Evolutionary conservation across 2,888 invertebrate genomes (phyloP).

Genomic region (Spatulosminthurus flaviceps): DNA sequence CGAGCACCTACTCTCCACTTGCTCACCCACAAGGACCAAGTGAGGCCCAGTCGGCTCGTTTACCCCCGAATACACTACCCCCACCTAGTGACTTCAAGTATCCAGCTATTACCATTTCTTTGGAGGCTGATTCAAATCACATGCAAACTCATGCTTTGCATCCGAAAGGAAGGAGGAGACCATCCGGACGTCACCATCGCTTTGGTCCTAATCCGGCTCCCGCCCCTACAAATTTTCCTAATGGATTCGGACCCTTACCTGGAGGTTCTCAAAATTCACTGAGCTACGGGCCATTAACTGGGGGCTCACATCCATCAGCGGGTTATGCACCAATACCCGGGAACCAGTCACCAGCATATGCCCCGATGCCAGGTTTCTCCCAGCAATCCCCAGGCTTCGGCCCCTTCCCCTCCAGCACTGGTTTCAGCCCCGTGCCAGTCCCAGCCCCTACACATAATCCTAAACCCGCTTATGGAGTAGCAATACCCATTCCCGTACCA

Average conservation of each 20-base stretch:
- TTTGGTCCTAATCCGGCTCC: background rate
- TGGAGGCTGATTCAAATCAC: slow-evolving; percentile 31
- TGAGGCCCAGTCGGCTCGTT: background rate
- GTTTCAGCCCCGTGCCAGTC: background rate
- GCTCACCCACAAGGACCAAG: background rate
- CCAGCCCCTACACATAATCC: slow-evolving; percentile 2
- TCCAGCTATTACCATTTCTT: slow-evolving; percentile 22
- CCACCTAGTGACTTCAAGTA: background rate
- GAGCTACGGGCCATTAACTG: no score
- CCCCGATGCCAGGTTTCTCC: no score
- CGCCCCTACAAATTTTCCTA: background rate
- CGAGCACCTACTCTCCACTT: background rate
- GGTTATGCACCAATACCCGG: no score
- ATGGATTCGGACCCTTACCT: background rate
- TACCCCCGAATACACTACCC: background rate
- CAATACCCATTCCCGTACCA: background rate
- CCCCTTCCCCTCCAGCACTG: background rate
- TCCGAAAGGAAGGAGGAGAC: background rate
- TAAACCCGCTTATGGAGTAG: background rate
- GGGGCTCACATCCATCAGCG: no score
- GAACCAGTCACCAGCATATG: no score
- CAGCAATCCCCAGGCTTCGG: no score
- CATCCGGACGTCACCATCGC: background rate
- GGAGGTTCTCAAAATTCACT: no score
- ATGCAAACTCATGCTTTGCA: background rate